A percentile compares a stretch with the other conserved stretches of the same genome.
These are phyloP conservation scores for Talpa occidentalis DNA, from an alignment of 2,113 vertebrate genomes.

Conservation along the genomic window DNA sequence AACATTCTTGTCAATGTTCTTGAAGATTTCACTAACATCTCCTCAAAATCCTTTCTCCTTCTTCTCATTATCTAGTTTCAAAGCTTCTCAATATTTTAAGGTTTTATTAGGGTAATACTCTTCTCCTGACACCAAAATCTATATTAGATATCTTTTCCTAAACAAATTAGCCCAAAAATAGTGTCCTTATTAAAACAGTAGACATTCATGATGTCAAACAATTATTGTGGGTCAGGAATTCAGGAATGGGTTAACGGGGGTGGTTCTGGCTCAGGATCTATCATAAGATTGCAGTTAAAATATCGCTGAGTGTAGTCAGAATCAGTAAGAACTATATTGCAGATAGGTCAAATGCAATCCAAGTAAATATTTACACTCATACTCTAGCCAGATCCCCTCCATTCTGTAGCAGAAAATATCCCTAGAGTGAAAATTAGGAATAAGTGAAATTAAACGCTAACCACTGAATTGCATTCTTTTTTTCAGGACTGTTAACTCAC, in stretches of 20 bases:
- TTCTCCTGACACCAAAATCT: neutral
- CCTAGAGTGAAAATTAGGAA: no score
- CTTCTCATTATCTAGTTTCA: conserved; percentile 12
- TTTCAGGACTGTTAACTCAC: neutral
- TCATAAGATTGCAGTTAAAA: neutral
- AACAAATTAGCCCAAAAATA: conserved; percentile 8
- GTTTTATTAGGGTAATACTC: neutral
- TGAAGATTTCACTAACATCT: neutral
- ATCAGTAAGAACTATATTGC: neutral
- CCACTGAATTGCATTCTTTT: no score
- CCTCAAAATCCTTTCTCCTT: neutral
- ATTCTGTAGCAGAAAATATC: no score
- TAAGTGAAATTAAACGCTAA: no score
- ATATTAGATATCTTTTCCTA: neutral
- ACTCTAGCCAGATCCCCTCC: no score
- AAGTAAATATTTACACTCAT: conserved; percentile 5
- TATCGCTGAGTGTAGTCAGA: neutral
- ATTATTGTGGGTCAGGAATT: neutral
- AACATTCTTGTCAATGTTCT: neutral
- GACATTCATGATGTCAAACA: neutral
- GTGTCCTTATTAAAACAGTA: conserved; percentile 12
- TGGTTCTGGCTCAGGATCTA: neutral
- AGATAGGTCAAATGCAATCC: neutral
- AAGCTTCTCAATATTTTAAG: neutral
- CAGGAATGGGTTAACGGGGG: neutral